Evolutionary conservation across 2,113 vertebrate genomes (phyloP), one percentile per base, ranked within the genome.

Genomic region (Cyanoderma ruficeps): DNA sequence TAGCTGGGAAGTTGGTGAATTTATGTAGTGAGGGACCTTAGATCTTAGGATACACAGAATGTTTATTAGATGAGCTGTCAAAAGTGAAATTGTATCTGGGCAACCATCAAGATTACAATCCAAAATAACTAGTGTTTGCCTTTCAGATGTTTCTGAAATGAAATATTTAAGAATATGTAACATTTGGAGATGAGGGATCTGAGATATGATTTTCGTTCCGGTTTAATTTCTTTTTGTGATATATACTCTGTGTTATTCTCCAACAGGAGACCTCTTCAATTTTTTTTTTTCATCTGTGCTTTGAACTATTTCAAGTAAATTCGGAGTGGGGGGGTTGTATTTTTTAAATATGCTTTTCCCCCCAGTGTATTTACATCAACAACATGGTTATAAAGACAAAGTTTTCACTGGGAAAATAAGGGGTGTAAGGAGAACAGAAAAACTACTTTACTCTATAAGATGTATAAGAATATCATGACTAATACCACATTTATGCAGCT

Each of bases 291-390:
- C 17, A 4, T 28, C 19, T 57, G 5, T 70, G 21, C 42, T 88
- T 69, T 77, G 17, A 86, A 46, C 25, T 33, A 9, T 57, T 53
- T 70, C 22, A 78, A 68, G 57, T 69, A 65, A 42, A 71, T 60
- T 10, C 2, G 2, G 22, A 10, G 22, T 13, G 33, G 13, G 8
- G 11, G 0, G 1, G 22, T 23, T 50, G 30, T 1, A 1, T 31
- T 41, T 10, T 65, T 65, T 30, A 35, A 76, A 18, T 20, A 7
- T 78, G 15, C 4, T 61, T 76, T 71, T 28, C 4, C 11, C 7
- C 2, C 7, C 13, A 60, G 15, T 55, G 18, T 77, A 23, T 74
- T 89, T 81, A 50, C 17, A 71, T 42, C 33, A 65, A 19, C 27
- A 56, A 11, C 11, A 13, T 56, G n/a, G 6, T 3, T 92, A 47